Evolutionary conservation across 2,797 vertebrate genomes (phyloP), one percentile per base, ranked within the genome.

Genomic region (Semotilus atromaculatus): DNA sequence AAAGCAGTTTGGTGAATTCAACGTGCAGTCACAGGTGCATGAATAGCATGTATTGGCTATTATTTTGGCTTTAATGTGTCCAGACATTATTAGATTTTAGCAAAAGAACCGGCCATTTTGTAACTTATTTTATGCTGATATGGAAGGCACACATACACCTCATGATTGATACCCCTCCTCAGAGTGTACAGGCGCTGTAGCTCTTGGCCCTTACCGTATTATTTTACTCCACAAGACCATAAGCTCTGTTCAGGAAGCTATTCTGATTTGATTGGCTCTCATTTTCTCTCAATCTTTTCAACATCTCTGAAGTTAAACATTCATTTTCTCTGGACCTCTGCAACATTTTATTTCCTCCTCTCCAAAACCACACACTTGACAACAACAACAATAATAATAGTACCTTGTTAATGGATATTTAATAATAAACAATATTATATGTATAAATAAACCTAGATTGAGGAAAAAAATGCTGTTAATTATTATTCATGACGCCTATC

Each of bases 211-310:
- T 9, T 48, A 58, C 62, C 0, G 31, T 92, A 86, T 92, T 91
- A 85, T 93, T 92, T 88, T 67, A 73, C 89, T 88, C 84, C 45
- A 36, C 36, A 73, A 88, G 81, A 81, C 64, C 40, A 18, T 81
- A 45, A 80, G 77, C 72, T 84, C 82, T 76, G 76, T 89, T 90
- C 90, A 91, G 91, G 91, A 93, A 92, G 89, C 77, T 87, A 89
- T 92, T 87, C 78, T 90, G 88, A 88, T 89, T 90, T 89, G 80
- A 91, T 89, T 91, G 76, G 89, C 91, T 90, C 90, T 84, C 75
- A 82, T 87, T 87, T 86, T 77, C 80, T 90, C 86, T 88, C 86
- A 83, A 86, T 67, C 40, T 74, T 81, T 88, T 89, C 66, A 86
- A 86, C 81, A 60, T 89, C 72, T 91, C 73, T 86, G 19, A 83